Evolutionary conservation across 37 sponge, comb jelly and placozoan genomes (phyloP).

Genomic region (Cliona cf. orientalis): DNA sequence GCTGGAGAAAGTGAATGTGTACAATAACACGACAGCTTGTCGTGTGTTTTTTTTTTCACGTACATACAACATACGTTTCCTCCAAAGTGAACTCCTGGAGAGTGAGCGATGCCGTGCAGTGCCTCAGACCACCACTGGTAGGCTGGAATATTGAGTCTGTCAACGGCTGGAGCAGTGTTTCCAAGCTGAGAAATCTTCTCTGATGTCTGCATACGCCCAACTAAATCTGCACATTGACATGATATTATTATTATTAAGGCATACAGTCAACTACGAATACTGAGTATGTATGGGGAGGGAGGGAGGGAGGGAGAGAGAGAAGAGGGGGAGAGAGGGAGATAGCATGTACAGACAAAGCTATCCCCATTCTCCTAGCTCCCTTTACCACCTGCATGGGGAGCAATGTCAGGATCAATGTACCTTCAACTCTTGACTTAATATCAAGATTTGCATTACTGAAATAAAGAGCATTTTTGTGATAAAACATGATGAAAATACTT

Average conservation of each 20-base stretch:
- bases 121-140: slow-evolving; percentile 92
- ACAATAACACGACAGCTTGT: no score
- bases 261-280: no score
- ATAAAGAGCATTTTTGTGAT: neutral
- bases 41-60: no score
- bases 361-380: no score
- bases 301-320: neutral
- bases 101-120: slow-evolving; percentile 78
- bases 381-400: no score
- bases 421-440: neutral
- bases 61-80: slow-evolving; percentile 50
- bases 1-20: no score
- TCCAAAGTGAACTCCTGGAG: slow-evolving; percentile 80
- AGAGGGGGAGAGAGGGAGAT: neutral
- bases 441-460: neutral
- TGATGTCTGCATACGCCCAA: slow-evolving; percentile 33
- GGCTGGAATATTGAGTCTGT: slow-evolving; percentile 54
- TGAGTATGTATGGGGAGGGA: no score
- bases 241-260: no score
- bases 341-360: no score
- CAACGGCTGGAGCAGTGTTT: slow-evolving; percentile 45
- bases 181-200: slow-evolving; percentile 80
- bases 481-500: neutral
- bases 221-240: no score
- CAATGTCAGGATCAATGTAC: neutral